These are phyloP conservation scores for Hyposoter dolosus DNA, from an alignment of 2,888 invertebrate genomes.

Conservation along the genomic window DNA sequence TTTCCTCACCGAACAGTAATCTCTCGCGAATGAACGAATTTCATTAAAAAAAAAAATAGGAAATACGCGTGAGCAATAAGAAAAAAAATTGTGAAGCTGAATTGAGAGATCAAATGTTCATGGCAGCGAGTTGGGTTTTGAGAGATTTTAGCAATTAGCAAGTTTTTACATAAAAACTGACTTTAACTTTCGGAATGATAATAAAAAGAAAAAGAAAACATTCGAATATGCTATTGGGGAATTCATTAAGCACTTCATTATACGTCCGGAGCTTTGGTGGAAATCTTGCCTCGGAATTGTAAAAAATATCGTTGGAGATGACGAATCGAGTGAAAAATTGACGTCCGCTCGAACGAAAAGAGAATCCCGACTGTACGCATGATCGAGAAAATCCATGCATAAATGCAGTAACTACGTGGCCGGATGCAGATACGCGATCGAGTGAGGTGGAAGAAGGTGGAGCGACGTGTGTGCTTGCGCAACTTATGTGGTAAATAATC, in stretches of 20 bases:
- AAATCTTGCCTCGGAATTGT: not conserved
- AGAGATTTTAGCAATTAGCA: not conserved
- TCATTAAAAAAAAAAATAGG: not conserved
- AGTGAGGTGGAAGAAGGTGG: slow-evolving; percentile 44
- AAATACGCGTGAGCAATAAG: not conserved
- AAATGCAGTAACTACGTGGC: slow-evolving; percentile 50
- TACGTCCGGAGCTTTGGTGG: not conserved
- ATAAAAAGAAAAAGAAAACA: no score
- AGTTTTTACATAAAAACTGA: not conserved
- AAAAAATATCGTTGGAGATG: not conserved
- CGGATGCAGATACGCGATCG: slow-evolving; percentile 55
- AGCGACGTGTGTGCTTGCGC: slow-evolving; percentile 53
- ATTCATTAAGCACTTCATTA: not conserved
- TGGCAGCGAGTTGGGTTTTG: not conserved
- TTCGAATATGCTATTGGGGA: no score
- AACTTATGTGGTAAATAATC: slow-evolving; percentile 76
- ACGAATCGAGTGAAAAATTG: not conserved
- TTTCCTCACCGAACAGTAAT: not conserved
- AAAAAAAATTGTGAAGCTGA: not conserved
- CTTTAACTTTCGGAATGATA: no score
- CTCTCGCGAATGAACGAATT: not conserved
- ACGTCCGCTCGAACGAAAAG: not conserved
- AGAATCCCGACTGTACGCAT: slow-evolving; percentile 47
- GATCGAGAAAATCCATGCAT: slow-evolving; percentile 42
- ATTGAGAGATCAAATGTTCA: not conserved